Evolutionary conservation across 2,888 invertebrate genomes (phyloP), one percentile per base, ranked within the genome.

Genomic region (Sminthurinus aureus): DNA sequence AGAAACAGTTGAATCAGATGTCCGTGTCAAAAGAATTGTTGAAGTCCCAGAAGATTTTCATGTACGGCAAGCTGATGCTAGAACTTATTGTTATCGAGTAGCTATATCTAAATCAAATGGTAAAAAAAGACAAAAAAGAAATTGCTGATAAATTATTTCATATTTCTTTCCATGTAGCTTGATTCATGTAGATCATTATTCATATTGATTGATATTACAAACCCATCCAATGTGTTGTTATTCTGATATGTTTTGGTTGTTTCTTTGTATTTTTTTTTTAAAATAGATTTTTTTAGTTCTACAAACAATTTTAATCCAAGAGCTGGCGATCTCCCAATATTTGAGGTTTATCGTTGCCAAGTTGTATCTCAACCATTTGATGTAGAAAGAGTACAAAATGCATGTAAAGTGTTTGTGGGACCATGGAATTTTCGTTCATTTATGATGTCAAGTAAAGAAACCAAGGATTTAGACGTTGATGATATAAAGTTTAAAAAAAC

Each of bases 51-150:
- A 22, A 0, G 83, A 85, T 22, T 87, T 87, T 69, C 67, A 80
- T 58, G 82, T 83, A 52, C 81, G 86, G 18, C 84, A 81, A 12
- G 87, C 85, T 0, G 79, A 12, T n/a, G 86, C 87, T 8, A 52
- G 88, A 58, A 84, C 82, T 20, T 88, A 88, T 52, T 76, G 75
- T 18, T 87, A 86, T 77, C 83, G 87, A 18, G 20, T 87, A n/a
- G 87, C 86, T 38, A 81, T 88, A 24, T 18, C 71, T 26, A 84
- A 83, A 76, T n/a, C 50, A 64, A 82, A 85, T 71, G 83, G 86
- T 85, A 38, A 69, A 20, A 22, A 20, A 67, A 67, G 9, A 67
- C 20, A n/a, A 67, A 22, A 67, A 67, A 66, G n/a, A 66, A 58
- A n/a, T n/a, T 20, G 18, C 66, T 15, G 38, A 4, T 38, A 38